These are phyloP conservation scores for Lepas anatifera DNA, from an alignment of 2,888 invertebrate genomes.

Conservation along the genomic window DNA sequence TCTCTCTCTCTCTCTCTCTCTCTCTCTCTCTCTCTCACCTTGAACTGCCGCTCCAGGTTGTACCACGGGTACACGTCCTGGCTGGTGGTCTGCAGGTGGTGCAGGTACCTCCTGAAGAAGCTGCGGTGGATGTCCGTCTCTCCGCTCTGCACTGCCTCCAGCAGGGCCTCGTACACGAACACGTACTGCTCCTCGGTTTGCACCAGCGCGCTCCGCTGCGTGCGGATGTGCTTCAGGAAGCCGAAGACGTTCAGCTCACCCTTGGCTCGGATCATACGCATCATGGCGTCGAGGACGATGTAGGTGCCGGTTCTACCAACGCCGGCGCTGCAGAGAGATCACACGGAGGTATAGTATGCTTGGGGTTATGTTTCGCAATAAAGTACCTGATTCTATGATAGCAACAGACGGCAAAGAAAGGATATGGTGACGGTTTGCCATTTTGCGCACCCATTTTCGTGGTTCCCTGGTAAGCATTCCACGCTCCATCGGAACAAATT, in stretches of 20 bases:
- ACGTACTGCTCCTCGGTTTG: slow-evolving; percentile 99
- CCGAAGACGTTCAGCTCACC: slow-evolving; percentile 81
- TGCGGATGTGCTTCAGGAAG: slow-evolving; percentile 85
- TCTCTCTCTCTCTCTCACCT: too few species aligned
- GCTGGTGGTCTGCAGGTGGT: slow-evolving; percentile 33
- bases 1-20: too few species aligned
- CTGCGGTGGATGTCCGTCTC: slow-evolving; percentile 59
- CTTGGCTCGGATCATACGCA: slow-evolving; percentile 75
- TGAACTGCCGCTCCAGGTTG: slow-evolving; percentile 55
- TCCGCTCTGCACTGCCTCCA: slow-evolving; percentile 82
- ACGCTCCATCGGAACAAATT: too few species aligned
- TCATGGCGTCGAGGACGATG: slow-evolving; percentile 89
- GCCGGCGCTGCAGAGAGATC: slow-evolving; percentile 75
- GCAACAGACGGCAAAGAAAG: too few species aligned
- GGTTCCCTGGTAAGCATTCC: too few species aligned
- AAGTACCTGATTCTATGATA: too few species aligned
- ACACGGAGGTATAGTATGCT: too few species aligned
- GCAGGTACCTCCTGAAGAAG: slow-evolving; percentile 39
- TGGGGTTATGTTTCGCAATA: too few species aligned
- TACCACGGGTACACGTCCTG: slow-evolving; percentile 27
- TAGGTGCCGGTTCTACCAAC: slow-evolving; percentile 94
- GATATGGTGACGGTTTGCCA: too few species aligned
- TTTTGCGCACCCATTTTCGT: too few species aligned
- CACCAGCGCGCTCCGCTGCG: slow-evolving; percentile 89
- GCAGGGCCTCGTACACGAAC: slow-evolving; percentile 90